These are phyloP conservation scores for Kuschelorhynchus macadamiae DNA, from an alignment of 2,888 invertebrate species.

Conservation along the genomic window DNA sequence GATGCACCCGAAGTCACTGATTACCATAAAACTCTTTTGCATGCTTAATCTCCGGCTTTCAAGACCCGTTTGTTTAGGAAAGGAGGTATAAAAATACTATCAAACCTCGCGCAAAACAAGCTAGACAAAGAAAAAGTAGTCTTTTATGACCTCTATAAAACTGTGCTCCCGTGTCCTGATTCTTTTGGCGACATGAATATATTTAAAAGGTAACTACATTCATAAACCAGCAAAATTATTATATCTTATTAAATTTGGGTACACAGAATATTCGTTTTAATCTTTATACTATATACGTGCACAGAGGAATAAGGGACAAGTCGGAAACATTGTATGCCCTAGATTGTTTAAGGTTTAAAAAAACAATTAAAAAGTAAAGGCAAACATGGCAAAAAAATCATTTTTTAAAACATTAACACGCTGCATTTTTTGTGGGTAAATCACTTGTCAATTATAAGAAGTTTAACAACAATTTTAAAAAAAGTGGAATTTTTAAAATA, in stretches of 20 bases:
- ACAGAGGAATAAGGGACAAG: too few relatives aligned
- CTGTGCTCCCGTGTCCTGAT: slow-evolving; percentile 30
- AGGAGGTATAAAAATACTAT: slow-evolving; percentile 49
- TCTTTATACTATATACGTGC: neutral
- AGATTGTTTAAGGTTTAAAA: too few relatives aligned
- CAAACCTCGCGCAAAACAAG: slow-evolving; percentile 45
- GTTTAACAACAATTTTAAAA: too few relatives aligned
- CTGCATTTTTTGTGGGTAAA: too few relatives aligned
- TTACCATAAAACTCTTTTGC: slow-evolving; percentile 49
- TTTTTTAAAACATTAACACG: too few relatives aligned
- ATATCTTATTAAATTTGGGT: slow-evolving; percentile 53
- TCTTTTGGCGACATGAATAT: slow-evolving; percentile 40
- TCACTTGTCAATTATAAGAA: too few relatives aligned
- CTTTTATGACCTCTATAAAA: slow-evolving; percentile 43
- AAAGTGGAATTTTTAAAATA: too few relatives aligned
- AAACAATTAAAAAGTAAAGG: too few relatives aligned
- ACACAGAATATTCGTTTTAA: neutral
- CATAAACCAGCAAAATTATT: slow-evolving; percentile 57
- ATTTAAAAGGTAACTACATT: slow-evolving; percentile 33
- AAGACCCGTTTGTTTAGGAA: slow-evolving; percentile 48
- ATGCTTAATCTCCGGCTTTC: slow-evolving; percentile 47
- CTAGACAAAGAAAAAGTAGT: slow-evolving; percentile 48
- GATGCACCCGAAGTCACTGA: slow-evolving; percentile 40
- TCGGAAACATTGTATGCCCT: too few relatives aligned
- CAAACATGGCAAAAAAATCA: too few relatives aligned